Evolutionary conservation across 2,797 vertebrate genomes (phyloP).

Genomic region (Amazona ochrocephala): DNA sequence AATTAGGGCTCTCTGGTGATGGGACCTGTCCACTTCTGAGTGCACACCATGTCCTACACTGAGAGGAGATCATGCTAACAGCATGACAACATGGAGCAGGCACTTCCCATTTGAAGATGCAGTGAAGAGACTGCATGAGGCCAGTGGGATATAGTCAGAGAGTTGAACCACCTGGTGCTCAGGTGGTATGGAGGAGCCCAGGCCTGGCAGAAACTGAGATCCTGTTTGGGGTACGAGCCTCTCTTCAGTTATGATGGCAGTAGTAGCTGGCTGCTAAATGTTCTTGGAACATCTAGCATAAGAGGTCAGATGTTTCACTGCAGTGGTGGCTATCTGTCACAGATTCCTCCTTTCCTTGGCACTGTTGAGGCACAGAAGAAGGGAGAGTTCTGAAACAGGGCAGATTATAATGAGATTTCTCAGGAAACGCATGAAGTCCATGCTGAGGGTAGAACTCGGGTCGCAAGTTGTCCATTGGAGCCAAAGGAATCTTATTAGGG

Average conservation of each 20-base stretch:
- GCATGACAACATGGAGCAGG: accelerated
- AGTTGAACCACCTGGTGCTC: not conserved
- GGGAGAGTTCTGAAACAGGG: not conserved
- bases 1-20: not conserved
- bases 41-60: not conserved
- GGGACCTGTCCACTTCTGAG: not conserved
- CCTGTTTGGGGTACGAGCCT: not conserved
- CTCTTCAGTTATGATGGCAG: not conserved
- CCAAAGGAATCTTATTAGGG: not conserved
- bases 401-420: not conserved
- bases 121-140: not conserved
- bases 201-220: not conserved
- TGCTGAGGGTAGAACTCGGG: not conserved
- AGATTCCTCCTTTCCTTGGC: not conserved
- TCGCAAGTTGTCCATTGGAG: not conserved
- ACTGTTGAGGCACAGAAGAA: not conserved
- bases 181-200: not conserved
- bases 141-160: not conserved
- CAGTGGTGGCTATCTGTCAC: not conserved
- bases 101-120: not conserved
- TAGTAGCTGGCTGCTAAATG: not conserved
- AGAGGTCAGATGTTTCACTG: not conserved
- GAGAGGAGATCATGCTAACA: not conserved
- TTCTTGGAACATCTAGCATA: not conserved
- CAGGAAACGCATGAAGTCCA: not conserved